phyloP scores from a whole-genome alignment of 2,113 vertebrate genomes.

The Melanerpes aurifrons region DNA sequence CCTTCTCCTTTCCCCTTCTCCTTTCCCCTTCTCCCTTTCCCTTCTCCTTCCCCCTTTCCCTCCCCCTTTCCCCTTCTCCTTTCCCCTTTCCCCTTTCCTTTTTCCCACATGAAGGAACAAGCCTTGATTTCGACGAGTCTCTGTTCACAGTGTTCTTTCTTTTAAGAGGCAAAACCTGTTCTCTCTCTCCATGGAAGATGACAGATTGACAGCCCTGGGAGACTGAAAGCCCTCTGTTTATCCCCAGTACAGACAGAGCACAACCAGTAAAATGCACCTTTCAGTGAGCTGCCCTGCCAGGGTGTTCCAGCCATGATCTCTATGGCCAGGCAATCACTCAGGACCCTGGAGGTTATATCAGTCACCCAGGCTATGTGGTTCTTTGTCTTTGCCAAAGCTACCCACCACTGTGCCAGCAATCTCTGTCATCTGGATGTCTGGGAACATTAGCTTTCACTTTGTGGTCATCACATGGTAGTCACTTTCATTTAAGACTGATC shows the following conservation, averaged over 20 bases:
- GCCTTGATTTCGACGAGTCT: slow-evolving; percentile 60
- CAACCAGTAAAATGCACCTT: not conserved
- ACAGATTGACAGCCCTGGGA: slow-evolving; percentile 64
- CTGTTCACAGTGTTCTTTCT: slow-evolving; percentile 59
- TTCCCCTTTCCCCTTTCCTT: too few species aligned
- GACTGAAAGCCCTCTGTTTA: slow-evolving; percentile 58
- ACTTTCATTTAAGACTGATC: not conserved
- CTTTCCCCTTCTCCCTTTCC: too few species aligned
- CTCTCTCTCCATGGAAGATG: not conserved
- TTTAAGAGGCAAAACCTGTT: slow-evolving; percentile 68
- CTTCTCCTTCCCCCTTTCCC: too few species aligned
- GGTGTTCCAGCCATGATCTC: not conserved
- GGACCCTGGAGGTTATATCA: not conserved
- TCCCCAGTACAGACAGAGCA: not conserved
- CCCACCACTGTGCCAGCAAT: not conserved
- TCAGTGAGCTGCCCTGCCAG: not conserved
- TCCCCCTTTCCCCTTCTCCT: too few species aligned
- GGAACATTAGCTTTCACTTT: not conserved
- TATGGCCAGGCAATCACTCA: not conserved
- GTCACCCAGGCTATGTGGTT: not conserved
- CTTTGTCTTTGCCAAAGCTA: not conserved
- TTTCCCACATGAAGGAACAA: not conserved
- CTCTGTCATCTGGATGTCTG: not conserved
- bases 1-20: too few species aligned
- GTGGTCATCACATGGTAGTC: not conserved